Evolutionary conservation across 92 coral and sea anemone species (phyloP).

Genomic region (Umimayanthus chanpuru): DNA sequence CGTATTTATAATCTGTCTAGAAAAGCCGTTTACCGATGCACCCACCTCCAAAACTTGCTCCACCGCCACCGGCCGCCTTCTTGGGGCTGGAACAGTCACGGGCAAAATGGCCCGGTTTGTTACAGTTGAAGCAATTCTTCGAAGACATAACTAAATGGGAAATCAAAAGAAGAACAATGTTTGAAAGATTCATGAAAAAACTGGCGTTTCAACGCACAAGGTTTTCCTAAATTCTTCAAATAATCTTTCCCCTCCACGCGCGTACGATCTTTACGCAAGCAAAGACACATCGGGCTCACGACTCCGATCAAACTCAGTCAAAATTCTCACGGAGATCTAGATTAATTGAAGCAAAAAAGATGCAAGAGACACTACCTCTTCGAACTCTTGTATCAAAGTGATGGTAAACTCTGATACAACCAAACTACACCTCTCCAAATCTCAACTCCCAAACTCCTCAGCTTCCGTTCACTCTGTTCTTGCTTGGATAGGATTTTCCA

Average conservation of each 20-base stretch:
- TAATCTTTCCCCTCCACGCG: background rate
- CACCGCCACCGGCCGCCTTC: conserved; percentile 4
- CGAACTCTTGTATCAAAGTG: conserved; percentile 46
- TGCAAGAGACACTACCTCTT: conserved; percentile 24
- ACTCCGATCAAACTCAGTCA: background rate
- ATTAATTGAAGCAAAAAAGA: background rate
- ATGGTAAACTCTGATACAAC: conserved; percentile 44
- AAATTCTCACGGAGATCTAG: background rate
- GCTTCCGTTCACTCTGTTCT: background rate
- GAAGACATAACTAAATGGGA: conserved; percentile 29
- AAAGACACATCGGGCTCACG: conserved; percentile 3
- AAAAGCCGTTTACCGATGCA: background rate
- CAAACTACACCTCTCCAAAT: conserved; percentile 42
- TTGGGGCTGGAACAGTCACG: conserved; percentile 30
- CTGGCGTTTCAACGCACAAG: background rate
- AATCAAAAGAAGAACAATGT: background rate
- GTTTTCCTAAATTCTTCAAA: background rate
- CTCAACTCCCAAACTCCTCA: conserved; percentile 38
- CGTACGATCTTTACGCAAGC: background rate
- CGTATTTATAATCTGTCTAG: background rate
- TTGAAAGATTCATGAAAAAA: background rate
- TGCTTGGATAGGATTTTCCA: conserved; percentile 30
- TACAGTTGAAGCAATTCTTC: conserved; percentile 43
- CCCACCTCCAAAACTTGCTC: conserved; percentile 42
- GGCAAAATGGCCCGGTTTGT: conserved; percentile 40